phyloP scores from a whole-genome alignment of 2,797 vertebrate species.

The Chrosomus eos region DNA sequence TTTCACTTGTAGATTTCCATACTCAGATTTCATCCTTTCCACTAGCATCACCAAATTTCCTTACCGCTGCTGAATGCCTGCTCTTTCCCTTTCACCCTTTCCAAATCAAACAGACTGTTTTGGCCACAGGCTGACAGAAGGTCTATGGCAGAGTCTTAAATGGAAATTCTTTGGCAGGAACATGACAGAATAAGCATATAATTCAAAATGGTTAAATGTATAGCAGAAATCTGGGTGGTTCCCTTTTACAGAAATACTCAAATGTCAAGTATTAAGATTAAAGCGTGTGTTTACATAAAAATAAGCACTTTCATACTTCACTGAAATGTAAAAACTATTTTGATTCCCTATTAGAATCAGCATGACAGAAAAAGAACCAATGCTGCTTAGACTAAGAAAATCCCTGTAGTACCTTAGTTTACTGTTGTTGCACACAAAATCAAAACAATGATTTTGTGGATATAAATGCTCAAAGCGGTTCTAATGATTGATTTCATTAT shows the following conservation, averaged over 20 bases:
- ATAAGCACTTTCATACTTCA: slow-evolving; percentile 14
- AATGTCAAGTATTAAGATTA: slow-evolving; percentile 8
- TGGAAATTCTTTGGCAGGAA: slow-evolving; percentile 78
- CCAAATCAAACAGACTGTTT: slow-evolving; percentile 75
- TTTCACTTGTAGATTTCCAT: slow-evolving; percentile 59
- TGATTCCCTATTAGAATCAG: neutral
- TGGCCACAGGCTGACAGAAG: slow-evolving; percentile 67
- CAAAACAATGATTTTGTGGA: slow-evolving; percentile 8
- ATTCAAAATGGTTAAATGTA: slow-evolving; percentile 57
- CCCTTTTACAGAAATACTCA: slow-evolving; percentile 27
- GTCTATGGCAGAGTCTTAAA: slow-evolving; percentile 74
- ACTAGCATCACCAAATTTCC: slow-evolving; percentile 67
- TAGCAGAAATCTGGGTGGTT: slow-evolving; percentile 41
- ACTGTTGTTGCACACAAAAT: slow-evolving; percentile 18
- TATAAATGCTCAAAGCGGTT: too few relatives aligned
- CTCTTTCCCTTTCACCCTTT: slow-evolving; percentile 76
- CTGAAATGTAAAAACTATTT: slow-evolving; percentile 22
- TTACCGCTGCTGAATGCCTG: slow-evolving; percentile 73
- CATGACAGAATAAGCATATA: slow-evolving; percentile 71
- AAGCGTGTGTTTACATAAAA: slow-evolving; percentile 21
- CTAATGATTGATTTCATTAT: slow-evolving; percentile 12
- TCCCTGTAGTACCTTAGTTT: neutral
- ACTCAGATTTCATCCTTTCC: slow-evolving; percentile 52
- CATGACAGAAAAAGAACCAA: neutral
- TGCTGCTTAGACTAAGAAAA: neutral